These are phyloP conservation scores for Clepsis dumicolana DNA, from an alignment of 2,888 invertebrate species.

Conservation along the genomic window DNA sequence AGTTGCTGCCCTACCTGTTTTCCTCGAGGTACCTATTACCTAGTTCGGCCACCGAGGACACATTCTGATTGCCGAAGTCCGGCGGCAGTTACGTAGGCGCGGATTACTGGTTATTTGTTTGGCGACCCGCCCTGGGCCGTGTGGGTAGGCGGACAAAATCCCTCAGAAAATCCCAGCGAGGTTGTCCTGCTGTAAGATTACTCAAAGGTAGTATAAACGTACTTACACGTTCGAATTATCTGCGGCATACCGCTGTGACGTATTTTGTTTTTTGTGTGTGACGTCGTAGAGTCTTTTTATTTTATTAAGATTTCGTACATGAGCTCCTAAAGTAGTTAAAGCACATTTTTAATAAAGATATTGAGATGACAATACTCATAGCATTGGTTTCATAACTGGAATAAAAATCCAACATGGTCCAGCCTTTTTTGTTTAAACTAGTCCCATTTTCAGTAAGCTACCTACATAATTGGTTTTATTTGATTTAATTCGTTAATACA, in stretches of 20 bases:
- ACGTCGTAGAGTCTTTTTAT: not conserved
- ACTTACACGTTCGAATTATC: constrained; percentile 4
- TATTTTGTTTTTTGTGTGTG: not conserved
- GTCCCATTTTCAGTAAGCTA: too few relatives aligned
- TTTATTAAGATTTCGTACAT: too few relatives aligned
- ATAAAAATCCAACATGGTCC: too few relatives aligned
- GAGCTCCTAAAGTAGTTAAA: too few relatives aligned
- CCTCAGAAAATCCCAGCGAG: constrained; percentile 8
- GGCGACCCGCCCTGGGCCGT: constrained; percentile 24
- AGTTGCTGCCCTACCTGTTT: too few relatives aligned
- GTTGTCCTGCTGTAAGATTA: constrained; percentile 11
- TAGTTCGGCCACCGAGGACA: not conserved
- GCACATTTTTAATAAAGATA: too few relatives aligned
- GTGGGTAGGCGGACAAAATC: constrained; percentile 22
- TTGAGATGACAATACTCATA: too few relatives aligned
- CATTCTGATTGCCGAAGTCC: constrained; percentile 22
- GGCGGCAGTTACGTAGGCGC: constrained; percentile 23
- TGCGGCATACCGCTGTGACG: not conserved
- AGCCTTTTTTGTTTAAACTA: too few relatives aligned
- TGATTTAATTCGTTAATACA: too few relatives aligned
- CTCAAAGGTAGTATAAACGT: constrained; percentile 4
- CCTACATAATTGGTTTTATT: too few relatives aligned
- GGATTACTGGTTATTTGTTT: constrained; percentile 42
- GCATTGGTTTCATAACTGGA: too few relatives aligned
- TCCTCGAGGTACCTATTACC: not conserved